These are phyloP conservation scores for Caerostris darwini DNA, from an alignment of 1,140 invertebrate species.

Conservation along the genomic window DNA sequence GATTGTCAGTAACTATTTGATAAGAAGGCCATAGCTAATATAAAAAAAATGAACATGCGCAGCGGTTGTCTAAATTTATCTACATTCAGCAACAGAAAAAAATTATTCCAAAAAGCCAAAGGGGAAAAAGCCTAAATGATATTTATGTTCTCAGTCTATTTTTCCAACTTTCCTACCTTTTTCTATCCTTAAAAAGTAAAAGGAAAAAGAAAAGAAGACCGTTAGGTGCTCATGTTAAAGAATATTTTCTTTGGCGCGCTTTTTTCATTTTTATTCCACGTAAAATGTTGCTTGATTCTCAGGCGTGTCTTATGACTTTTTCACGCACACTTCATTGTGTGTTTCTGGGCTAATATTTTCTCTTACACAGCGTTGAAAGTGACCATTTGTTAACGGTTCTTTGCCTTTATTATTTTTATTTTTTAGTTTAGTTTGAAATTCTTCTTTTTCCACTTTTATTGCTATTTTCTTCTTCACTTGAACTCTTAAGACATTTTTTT, in stretches of 20 bases:
- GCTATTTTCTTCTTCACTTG: neutral
- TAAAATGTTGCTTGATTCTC: constrained; percentile 68
- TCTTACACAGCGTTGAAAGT: constrained; percentile 19
- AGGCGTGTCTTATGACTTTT: constrained; percentile 66
- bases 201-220: constrained; percentile 5
- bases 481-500: neutral
- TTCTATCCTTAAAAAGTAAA: constrained; percentile 34
- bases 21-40: constrained; percentile 40
- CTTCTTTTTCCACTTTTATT: neutral
- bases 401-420: neutral
- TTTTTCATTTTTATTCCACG: constrained; percentile 26
- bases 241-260: constrained; percentile 51
- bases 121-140: constrained; percentile 69
- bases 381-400: constrained; percentile 61
- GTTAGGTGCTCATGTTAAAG: constrained; percentile 66
- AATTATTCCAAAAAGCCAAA: constrained; percentile 52
- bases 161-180: constrained; percentile 42
- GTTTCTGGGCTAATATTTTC: constrained; percentile 70
- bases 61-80: constrained; percentile 13
- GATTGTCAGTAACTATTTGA: too few relatives aligned
- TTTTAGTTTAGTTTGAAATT: constrained; percentile 35
- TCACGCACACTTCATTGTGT: constrained; percentile 70
- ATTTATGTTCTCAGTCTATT: constrained; percentile 69
- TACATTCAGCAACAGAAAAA: constrained; percentile 38
- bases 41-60: constrained; percentile 14